Base-by-base conservation (phyloP, 2,888 invertebrate species). In the Steromphala cineraria region DNA sequence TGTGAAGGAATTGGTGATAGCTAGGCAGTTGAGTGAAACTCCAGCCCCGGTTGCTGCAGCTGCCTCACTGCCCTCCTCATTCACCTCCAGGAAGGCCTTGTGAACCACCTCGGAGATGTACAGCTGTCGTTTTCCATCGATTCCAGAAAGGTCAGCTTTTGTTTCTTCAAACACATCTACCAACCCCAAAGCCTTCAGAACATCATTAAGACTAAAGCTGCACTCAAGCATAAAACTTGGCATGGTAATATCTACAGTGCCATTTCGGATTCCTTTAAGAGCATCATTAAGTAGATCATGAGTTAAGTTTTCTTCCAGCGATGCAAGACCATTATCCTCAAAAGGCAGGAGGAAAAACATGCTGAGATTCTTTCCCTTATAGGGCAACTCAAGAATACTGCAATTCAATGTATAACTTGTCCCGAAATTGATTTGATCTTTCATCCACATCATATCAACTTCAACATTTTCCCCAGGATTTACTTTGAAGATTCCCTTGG, bases 381-480 rank as follows among this genome's bases (percentile, higher is more conserved):
- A 98, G 4, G 96, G 95, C 91, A 98, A 88, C 91, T 96, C 95
- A 75, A 98, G 91, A 5, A 96, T 95, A 92, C 97, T 96, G 80
- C 97, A 95, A 91, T 95, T 95, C 84, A 98, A 94, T 2, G 96
- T 94, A 78, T 95, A 95, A 75, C 82, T 83, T 1, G 80, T 71
- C 5, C 83, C 87, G 67, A 81, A 93, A 84, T 94, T 95, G 87
- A 95, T 96, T 90, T 96, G 96, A 83, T 95, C 95, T 52, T 95
- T 95, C 1, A 95, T 95, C 17, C 95, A 94, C 87, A 95, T 95
- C 97, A 98, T 98, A 88, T 95, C 96, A 0, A 95, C 94, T 0
- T 78, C 19, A 0, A 83, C 76, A 13, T 76, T 21, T 2, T 83
- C 24, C 5, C 71, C 67, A 55, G 56, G 13, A 0, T 53, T 36